Evolutionary conservation across 2,888 invertebrate genomes (phyloP).

Genomic region (Busseola fusca): DNA sequence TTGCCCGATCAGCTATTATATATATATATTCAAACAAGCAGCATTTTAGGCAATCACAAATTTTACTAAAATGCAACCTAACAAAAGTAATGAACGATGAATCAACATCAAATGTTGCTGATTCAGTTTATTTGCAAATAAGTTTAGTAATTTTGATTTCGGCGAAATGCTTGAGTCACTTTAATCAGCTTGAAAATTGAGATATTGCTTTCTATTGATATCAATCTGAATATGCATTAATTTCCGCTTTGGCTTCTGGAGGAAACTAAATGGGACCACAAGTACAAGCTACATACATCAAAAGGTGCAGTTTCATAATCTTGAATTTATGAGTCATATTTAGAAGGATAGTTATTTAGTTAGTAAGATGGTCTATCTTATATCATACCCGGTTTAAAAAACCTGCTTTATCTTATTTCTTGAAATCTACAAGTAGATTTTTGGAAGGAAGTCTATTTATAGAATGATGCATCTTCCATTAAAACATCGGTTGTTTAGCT

Average conservation of each 20-base stretch:
- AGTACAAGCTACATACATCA: too few relatives aligned
- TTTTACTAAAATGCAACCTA: constrained; percentile 11
- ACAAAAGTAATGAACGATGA: constrained; percentile 45
- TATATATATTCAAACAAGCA: constrained; percentile 8
- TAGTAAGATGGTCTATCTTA: too few relatives aligned
- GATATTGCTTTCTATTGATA: constrained; percentile 36
- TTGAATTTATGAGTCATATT: constrained; percentile 9
- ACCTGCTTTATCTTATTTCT: not conserved
- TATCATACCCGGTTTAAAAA: not conserved
- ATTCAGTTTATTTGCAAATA: constrained; percentile 58
- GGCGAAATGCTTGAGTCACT: constrained; percentile 51
- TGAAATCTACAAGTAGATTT: not conserved
- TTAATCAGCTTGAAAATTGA: constrained; percentile 8
- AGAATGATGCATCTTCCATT: not conserved
- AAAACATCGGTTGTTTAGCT: not conserved
- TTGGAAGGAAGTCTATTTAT: not conserved
- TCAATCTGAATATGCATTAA: constrained; percentile 33
- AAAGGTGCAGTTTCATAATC: not conserved
- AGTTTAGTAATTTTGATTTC: constrained; percentile 62
- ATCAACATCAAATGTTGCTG: constrained; percentile 53
- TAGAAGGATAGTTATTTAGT: not conserved
- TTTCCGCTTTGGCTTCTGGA: constrained; percentile 16
- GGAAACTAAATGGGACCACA: constrained; percentile 12
- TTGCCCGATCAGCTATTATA: too few relatives aligned
- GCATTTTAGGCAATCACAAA: constrained; percentile 17